phyloP scores from a whole-genome alignment of 2,888 invertebrate genomes.

The Melinopterus prodromus region DNA sequence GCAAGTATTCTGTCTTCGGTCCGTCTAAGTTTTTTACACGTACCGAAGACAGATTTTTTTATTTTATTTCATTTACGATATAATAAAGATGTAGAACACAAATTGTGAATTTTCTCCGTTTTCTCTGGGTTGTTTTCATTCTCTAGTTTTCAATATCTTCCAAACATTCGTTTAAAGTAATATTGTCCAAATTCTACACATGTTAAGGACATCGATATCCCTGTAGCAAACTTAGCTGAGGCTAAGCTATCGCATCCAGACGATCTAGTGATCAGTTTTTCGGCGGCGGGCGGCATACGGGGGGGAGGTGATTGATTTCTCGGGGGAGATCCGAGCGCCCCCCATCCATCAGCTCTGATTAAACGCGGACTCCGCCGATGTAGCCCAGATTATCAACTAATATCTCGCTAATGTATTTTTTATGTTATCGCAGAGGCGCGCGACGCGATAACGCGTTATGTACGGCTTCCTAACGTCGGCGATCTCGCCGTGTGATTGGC shows the following conservation, averaged over 20 bases:
- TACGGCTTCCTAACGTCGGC: not conserved
- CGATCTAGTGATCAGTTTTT: not conserved
- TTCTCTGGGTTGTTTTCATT: no score
- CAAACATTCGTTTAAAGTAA: no score
- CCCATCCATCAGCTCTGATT: conserved; percentile 23
- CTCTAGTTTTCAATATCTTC: no score
- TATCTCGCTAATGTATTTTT: conserved; percentile 25
- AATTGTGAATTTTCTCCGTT: no score
- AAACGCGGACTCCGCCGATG: conserved; percentile 16
- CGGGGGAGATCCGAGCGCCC: conserved; percentile 53
- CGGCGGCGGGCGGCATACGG: conserved; percentile 28
- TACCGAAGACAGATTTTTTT: no score
- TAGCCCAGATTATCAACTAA: conserved; percentile 19
- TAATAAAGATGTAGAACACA: no score
- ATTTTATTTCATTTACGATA: no score
- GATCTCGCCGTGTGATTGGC: not conserved
- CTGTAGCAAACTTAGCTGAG: not conserved
- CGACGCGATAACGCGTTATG: not conserved
- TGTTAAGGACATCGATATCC: not conserved
- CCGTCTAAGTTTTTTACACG: no score
- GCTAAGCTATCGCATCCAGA: not conserved
- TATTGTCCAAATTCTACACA: not conserved
- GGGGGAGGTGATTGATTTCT: conserved; percentile 59
- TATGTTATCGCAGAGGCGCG: conserved; percentile 12
- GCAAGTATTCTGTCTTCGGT: no score